Evolutionary conservation across 2,113 vertebrate species (phyloP).

Genomic region (Mandrillus leucophaeus): DNA sequence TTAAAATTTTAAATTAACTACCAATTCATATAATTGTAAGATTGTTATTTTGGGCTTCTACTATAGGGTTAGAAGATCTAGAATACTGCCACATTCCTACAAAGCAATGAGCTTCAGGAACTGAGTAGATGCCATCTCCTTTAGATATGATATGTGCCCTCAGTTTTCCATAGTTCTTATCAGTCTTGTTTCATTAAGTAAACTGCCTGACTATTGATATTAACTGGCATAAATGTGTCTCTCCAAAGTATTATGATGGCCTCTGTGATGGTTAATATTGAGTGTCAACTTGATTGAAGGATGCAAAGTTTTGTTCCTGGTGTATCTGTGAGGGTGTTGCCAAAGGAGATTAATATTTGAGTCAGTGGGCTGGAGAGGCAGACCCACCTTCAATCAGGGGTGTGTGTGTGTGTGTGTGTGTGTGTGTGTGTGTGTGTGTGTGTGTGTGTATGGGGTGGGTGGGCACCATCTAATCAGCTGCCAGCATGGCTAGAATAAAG

Average conservation of each 20-base stretch:
- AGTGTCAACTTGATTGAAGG: no score
- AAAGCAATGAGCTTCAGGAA: not conserved
- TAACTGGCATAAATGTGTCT: not conserved
- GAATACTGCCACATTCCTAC: not conserved
- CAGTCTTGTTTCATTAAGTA: not conserved
- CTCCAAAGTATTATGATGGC: not conserved
- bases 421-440: no score
- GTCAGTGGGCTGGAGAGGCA: no score
- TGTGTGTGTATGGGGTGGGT: no score
- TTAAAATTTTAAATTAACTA: not conserved
- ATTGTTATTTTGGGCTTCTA: not conserved
- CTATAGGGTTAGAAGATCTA: not conserved
- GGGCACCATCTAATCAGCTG: no score
- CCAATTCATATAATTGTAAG: not conserved
- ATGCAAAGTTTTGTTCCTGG: no score
- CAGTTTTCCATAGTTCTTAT: not conserved
- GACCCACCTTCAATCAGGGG: no score
- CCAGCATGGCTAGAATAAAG: no score
- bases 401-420: no score
- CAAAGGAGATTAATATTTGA: no score
- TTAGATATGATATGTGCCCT: no score
- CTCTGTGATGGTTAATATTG: not conserved
- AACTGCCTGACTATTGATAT: not conserved
- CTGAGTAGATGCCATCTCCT: not conserved
- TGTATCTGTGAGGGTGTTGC: no score